Base-by-base conservation (phyloP, 2,113 vertebrate genomes). In the Ammospiza nelsoni region DNA sequence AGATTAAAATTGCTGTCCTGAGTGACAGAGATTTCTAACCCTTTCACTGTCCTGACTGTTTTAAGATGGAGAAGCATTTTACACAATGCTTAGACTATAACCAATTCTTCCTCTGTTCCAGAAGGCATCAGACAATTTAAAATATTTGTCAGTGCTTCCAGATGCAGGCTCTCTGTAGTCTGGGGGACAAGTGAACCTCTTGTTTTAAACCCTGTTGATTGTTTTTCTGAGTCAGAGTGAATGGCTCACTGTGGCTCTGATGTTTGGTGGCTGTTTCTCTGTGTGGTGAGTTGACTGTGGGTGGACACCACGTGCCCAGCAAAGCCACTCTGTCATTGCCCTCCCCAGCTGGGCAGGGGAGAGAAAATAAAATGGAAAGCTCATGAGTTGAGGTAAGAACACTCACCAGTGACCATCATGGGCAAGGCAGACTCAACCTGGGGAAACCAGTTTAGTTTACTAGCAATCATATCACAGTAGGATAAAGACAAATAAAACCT, bases 71-170 rank as follows among this genome's bases (percentile, higher is more conserved):
- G 83, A 55, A 92, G 74, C n/a, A 73, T 83, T 92, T 90, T 67
- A 78, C 68, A 75, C 59, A 43, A 11, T 48, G 11, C 92, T 92
- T 68, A 75, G 65, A 8, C 35, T 63, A 17, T 59, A 89, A 81
- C 73, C 55, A 77, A 1, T 71, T 86, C 55, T 73, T 84, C 83
- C 17, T 73, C 58, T 77, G 39, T 71, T 90, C 79, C 83, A 93
- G 79, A 62, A 86, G 73, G 61, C 65, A 59, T 46, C 2, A 17
- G 81, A 72, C 84, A 72, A 68, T 89, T 93, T 51, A 49, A 66
- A 95, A 74, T 77, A 88, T 35, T 92, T 92, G 63, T 54, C 79
- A 89, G 51, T 58, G 55, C 79, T 95, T 87, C 79, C 92, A 92
- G 65, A 39, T 86, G 86, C 86, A 68, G 54, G 4, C 63, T 62